Evolutionary conservation across 2,113 vertebrate species (phyloP).

Genomic region (Capricornis sumatraensis): DNA sequence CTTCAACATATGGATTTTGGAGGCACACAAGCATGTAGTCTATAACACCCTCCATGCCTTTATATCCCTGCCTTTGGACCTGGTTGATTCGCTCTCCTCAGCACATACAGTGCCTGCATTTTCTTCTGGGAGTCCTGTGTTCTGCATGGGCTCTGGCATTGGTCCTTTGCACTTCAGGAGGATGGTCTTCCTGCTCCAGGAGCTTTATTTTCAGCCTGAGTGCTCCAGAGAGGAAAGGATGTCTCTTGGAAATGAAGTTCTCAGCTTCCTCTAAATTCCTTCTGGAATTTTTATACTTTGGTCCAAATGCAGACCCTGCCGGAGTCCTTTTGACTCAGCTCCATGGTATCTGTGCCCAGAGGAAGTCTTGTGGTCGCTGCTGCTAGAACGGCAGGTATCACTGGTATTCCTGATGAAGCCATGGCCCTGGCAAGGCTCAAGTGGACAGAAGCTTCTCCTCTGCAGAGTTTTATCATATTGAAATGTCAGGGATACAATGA

Average conservation of each 20-base stretch:
- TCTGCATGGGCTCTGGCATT: neutral
- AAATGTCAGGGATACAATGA: neutral
- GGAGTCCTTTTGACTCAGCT: neutral
- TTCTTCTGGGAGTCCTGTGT: neutral
- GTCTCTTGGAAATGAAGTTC: neutral
- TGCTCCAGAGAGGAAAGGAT: neutral
- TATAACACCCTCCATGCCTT: neutral
- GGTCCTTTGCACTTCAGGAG: neutral
- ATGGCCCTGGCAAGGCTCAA: neutral
- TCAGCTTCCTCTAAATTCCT: neutral
- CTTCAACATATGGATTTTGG: neutral
- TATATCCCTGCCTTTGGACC: neutral
- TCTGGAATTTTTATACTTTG: neutral
- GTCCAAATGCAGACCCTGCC: neutral
- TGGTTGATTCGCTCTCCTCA: neutral
- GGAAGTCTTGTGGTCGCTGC: accelerated
- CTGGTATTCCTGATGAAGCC: neutral
- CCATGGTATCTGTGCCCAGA: neutral
- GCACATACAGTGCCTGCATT: neutral
- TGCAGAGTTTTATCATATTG: neutral
- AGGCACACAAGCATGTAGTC: no score
- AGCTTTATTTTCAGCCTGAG: neutral
- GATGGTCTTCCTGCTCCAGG: neutral
- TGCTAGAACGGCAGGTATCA: neutral
- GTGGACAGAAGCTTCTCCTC: neutral